Evolutionary conservation across 2,888 invertebrate genomes (phyloP).

Genomic region (Spilarctia lutea): DNA sequence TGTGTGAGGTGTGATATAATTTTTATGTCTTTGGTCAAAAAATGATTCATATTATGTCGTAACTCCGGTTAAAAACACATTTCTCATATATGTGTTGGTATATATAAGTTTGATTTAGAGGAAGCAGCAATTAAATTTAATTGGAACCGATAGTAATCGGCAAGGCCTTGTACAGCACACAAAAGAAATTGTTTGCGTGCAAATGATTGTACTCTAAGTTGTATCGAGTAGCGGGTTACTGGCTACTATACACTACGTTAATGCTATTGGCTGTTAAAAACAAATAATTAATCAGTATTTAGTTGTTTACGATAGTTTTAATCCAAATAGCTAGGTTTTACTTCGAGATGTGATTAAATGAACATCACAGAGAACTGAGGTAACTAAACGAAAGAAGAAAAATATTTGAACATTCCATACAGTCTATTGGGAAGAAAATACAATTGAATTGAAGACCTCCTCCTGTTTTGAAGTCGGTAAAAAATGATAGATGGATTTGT

Average conservation of each 20-base stretch:
- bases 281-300: background rate
- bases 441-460: too few relatives aligned
- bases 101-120: background rate
- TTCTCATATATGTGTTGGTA: background rate
- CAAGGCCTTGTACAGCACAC: slow-evolving; percentile 17
- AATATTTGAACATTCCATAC: too few relatives aligned
- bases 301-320: background rate
- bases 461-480: too few relatives aligned
- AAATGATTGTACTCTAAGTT: slow-evolving; percentile 6
- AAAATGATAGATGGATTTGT: too few relatives aligned
- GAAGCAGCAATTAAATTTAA: slow-evolving; percentile 16
- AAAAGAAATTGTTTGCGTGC: slow-evolving; percentile 22
- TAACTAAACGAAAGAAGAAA: too few relatives aligned
- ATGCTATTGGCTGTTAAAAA: background rate
- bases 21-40: too few relatives aligned
- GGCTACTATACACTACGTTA: background rate
- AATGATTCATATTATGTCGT: too few relatives aligned
- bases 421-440: too few relatives aligned
- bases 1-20: too few relatives aligned
- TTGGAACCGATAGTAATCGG: slow-evolving; percentile 11
- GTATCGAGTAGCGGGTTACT: slow-evolving; percentile 3
- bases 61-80: too few relatives aligned
- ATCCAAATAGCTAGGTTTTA: background rate
- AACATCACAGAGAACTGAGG: too few relatives aligned
- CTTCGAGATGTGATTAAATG: background rate